A percentile compares a stretch with the other conserved stretches of the same genome.
phyloP scores from a whole-genome alignment of 2,888 invertebrate genomes.

The Helicoverpa assulta region DNA sequence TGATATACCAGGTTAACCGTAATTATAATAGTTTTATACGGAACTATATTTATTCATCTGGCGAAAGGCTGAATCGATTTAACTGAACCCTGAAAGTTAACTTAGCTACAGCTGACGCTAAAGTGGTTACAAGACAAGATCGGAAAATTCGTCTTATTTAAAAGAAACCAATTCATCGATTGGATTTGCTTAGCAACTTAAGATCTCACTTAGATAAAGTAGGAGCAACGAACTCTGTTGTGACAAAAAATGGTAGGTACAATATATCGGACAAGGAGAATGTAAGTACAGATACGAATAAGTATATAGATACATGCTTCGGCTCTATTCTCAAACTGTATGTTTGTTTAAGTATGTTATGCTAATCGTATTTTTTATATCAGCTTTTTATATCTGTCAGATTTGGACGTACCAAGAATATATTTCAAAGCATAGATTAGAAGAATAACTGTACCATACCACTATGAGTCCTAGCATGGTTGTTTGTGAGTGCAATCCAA shows the following conservation, averaged over 20 bases:
- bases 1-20: not conserved
- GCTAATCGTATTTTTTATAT: not conserved
- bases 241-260: conserved; percentile 22
- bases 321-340: not conserved
- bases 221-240: conserved; percentile 33
- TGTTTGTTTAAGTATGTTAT: not conserved
- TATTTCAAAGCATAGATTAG: not conserved
- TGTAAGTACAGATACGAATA: conserved; percentile 10
- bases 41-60: too few species aligned
- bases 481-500: too few species aligned
- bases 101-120: not conserved
- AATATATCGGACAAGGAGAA: conserved; percentile 4
- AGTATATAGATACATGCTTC: conserved; percentile 4
- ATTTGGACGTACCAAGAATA: not conserved
- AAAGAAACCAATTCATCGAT: not conserved
- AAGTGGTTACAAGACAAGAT: not conserved
- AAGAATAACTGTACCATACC: not conserved
- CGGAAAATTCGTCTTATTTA: too few species aligned
- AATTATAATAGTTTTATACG: too few species aligned
- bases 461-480: too few species aligned
- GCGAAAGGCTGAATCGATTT: too few species aligned
- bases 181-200: not conserved
- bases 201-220: conserved; percentile 5
- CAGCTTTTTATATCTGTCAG: not conserved
- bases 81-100: not conserved